A percentile compares a stretch with the other conserved stretches of the same genome.
Evolutionary conservation across 2,113 vertebrate genomes (phyloP).

Genomic region (Cololabis saira): DNA sequence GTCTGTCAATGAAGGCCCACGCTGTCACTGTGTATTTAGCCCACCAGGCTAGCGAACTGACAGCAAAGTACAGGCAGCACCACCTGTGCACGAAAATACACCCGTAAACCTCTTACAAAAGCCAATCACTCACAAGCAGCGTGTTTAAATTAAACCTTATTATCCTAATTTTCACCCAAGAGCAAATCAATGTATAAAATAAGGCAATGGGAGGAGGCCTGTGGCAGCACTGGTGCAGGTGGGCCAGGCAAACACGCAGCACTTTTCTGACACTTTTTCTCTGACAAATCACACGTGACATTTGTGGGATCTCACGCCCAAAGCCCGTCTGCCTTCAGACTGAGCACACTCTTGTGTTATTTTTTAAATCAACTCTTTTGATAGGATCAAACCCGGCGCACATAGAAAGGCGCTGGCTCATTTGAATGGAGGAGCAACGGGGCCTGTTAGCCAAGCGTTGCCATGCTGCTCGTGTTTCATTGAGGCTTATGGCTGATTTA

Average conservation of each 20-base stretch:
- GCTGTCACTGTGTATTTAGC: constrained; percentile 52
- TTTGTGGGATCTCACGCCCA: not conserved
- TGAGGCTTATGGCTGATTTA: too few relatives aligned
- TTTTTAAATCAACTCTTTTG: not conserved
- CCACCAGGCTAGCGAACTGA: constrained; percentile 51
- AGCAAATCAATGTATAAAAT: constrained; percentile 17
- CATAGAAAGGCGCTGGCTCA: constrained; percentile 10
- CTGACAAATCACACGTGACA: constrained; percentile 39
- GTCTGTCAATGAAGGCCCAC: constrained; percentile 35
- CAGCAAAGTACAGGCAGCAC: constrained; percentile 51
- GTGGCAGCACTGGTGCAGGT: constrained; percentile 65
- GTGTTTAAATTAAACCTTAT: too few relatives aligned
- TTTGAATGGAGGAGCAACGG: constrained; percentile 66
- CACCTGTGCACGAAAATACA: constrained; percentile 51
- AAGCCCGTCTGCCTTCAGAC: not conserved
- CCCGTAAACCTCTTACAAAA: not conserved
- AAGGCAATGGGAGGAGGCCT: constrained; percentile 69
- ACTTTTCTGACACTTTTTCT: constrained; percentile 56
- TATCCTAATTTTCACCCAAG: too few relatives aligned
- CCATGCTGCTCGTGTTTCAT: constrained; percentile 74
- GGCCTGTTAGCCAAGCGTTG: constrained; percentile 73
- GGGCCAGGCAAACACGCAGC: constrained; percentile 78
- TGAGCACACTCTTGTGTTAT: not conserved
- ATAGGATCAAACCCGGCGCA: not conserved
- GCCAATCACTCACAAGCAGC: not conserved